Evolutionary conservation across 2,797 vertebrate genomes (phyloP), one percentile per base, ranked within the genome.

Genomic region (Myotis daubentonii): DNA sequence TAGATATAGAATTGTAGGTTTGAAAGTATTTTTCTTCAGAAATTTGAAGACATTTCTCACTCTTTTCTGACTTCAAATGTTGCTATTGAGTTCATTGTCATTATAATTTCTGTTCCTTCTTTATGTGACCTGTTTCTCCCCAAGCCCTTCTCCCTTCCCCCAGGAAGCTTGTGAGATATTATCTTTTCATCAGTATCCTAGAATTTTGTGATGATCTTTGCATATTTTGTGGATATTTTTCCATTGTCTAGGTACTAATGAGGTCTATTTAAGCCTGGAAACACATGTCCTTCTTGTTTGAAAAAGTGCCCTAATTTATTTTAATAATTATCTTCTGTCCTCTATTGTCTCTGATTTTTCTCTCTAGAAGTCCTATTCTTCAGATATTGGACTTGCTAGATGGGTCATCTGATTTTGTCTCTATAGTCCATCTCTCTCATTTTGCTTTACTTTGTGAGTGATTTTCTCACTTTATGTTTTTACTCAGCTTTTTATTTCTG

Each of bases 21-120:
- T 68, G 12, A 88, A 80, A 96, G 36, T 80, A 23, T 53, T 84
- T 89, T 89, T 87, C 30, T 28, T 87, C n/a, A 83, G 82, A 87
- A 93, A 87, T 87, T 57, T 93, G 49, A 84, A 87, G 38, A 25
- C 33, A 82, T 78, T 81, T 75, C 33, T 38, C 28, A 41, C 13
- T 81, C 2, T 93, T 91, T 89, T 76, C 25, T 70, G 36, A 44
- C 51, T 91, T 86, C 41, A 85, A n/a, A 71, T 76, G 8, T 76
- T 92, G 19, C 47, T 83, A 15, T 76, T 53, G 25, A 89, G 19
- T 65, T 78, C 22, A 82, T 6, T 47, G 53, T 83, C 20, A 72
- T 86, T 85, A 62, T 78, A 33, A 89, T 82, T 89, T 65, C 62
- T 82, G 6, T 81, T 55, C 7, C n/a, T 76, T 85, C 65, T 33